Conservation (phyloP, 2,888 invertebrate species). For the Brachypalpus laphriformis region DNA sequence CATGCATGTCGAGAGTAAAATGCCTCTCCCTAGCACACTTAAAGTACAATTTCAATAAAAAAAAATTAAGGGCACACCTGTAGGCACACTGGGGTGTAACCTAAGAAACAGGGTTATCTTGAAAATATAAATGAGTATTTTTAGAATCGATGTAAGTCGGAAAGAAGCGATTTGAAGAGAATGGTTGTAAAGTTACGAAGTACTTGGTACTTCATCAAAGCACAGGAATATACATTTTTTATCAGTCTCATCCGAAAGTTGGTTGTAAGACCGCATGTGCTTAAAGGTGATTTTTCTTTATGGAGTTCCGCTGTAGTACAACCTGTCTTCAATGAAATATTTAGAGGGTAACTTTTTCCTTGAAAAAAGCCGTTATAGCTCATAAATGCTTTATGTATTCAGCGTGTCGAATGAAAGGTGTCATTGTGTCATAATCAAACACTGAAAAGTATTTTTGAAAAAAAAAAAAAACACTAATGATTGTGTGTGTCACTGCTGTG, state of each 20-base stretch:
- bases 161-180: background rate
- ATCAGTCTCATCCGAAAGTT: conserved; percentile 1
- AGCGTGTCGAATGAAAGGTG: background rate
- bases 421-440: background rate
- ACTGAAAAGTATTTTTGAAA: background rate
- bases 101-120: conserved; percentile 2
- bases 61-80: background rate
- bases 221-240: conserved; percentile 5
- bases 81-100: background rate
- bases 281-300: background rate
- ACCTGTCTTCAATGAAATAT: background rate
- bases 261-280: background rate
- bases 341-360: background rate
- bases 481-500: no score
- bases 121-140: conserved; percentile 27
- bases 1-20: background rate
- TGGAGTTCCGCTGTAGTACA: background rate
- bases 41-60: background rate
- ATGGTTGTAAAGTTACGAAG: background rate
- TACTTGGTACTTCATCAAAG: conserved; percentile 10
- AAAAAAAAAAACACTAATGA: no score
- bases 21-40: background rate
- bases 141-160: conserved; percentile 17
- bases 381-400: background rate
- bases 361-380: background rate